Percentiles rank a stretch among this genome's conserved stretches.
Evolutionary conservation across 2,888 invertebrate genomes (phyloP).

Genomic region (Erebia palarica): DNA sequence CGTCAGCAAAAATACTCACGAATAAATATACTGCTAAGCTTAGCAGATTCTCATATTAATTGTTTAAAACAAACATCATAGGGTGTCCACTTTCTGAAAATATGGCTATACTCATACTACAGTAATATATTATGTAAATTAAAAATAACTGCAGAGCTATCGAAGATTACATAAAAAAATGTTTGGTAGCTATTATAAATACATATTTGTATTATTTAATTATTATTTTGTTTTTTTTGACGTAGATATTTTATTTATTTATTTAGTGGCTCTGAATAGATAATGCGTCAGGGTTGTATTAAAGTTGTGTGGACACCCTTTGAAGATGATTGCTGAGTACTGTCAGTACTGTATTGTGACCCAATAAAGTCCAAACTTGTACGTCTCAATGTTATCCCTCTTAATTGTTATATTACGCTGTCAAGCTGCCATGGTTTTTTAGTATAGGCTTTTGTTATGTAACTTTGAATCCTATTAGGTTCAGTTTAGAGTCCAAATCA

Average conservation of each 20-base stretch:
- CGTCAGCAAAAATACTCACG: not conserved
- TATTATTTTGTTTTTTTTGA: too few species aligned
- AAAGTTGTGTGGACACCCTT: conserved; percentile 7
- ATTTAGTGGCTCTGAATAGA: too few species aligned
- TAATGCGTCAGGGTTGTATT: not conserved
- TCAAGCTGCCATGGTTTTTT: conserved; percentile 72
- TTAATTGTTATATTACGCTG: conserved; percentile 46
- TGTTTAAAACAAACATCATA: not conserved
- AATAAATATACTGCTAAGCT: not conserved
- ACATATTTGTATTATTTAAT: not conserved
- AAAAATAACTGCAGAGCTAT: too few species aligned
- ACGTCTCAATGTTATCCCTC: conserved; percentile 11
- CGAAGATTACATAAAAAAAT: too few species aligned
- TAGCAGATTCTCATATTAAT: not conserved
- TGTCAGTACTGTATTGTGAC: not conserved
- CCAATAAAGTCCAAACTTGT: conserved; percentile 20
- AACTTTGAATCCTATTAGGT: conserved; percentile 53
- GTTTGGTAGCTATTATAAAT: not conserved
- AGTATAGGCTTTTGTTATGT: conserved; percentile 63
- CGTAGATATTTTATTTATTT: too few species aligned
- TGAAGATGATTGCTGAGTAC: not conserved
- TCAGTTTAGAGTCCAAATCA: conserved; percentile 34
- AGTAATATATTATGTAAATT: too few species aligned
- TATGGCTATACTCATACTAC: not conserved
- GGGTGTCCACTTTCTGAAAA: conserved; percentile 15